Evolutionary conservation across 2,113 vertebrate genomes (phyloP), one percentile per base, ranked within the genome.

Genomic region (Eudyptes chrysolophus): DNA sequence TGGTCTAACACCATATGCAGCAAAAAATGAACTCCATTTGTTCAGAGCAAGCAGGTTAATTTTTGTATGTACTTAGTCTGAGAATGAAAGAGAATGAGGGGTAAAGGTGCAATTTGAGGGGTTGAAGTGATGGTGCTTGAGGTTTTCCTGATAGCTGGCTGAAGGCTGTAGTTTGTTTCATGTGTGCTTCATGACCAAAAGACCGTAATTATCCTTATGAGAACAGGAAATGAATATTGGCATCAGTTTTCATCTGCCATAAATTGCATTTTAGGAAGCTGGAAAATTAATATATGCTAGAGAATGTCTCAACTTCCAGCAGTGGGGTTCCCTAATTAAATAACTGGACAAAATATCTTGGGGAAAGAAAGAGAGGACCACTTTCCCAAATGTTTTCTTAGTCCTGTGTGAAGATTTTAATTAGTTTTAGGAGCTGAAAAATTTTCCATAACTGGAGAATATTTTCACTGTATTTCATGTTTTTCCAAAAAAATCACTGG

Each of bases 111-210:
- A 8, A 38, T 58, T 60, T 55, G 48, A 46, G 13, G 24, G 19
- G 24, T 1, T 61, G 14, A 34, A 68, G 32, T 64, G 58, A 12
- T 0, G 0, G 10, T 71, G 40, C 9, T 48, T 4, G 2, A 65
- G n/a, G 36, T 44, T 11, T 52, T 91, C 44, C 40, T 48, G 19
- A 71, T 49, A 60, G 18, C 42, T 66, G 46, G 14, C 42, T 78
- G 32, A 40, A 74, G 29, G 34, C 11, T 61, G 46, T 34, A 76
- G 30, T 22, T 48, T 18, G 36, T 51, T 57, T 74, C 42, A 16
- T 30, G 30, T 57, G 25, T 66, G 27, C 2, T 71, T 71, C 40
- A 20, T 44, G 84, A 60, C 11, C 34, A 65, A 44, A 81, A 61
- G 54, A 27, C 20, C 16, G 19, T 44, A 32, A 76, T 71, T 79